phyloP scores from a whole-genome alignment of 2,797 vertebrate species.

The Megalops cyprinoides region DNA sequence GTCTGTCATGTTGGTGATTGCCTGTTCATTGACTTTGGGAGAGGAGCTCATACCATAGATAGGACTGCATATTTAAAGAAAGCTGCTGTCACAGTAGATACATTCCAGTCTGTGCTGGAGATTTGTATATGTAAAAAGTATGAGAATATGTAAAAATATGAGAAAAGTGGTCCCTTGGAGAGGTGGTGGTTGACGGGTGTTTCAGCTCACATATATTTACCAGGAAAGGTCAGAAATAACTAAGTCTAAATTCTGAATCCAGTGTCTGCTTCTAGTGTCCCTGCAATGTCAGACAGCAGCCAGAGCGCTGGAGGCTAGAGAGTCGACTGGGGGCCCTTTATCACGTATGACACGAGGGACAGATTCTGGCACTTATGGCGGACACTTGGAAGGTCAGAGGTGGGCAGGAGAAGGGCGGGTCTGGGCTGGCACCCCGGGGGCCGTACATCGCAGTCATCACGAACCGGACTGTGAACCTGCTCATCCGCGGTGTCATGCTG shows the following conservation, averaged over 20 bases:
- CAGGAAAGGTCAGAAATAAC: too few relatives aligned
- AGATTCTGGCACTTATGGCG: conserved; percentile 65
- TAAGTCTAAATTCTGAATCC: background rate
- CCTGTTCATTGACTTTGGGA: too few relatives aligned
- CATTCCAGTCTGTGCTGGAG: too few relatives aligned
- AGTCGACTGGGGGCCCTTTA: background rate
- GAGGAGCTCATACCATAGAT: too few relatives aligned
- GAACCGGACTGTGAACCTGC: conserved; percentile 82
- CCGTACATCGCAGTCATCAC: conserved; percentile 84
- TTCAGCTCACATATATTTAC: too few relatives aligned
- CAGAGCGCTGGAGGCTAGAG: conserved; percentile 1
- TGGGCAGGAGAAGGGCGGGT: conserved; percentile 34
- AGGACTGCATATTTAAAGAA: too few relatives aligned
- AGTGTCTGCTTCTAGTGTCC: background rate
- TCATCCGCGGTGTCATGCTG: conserved; percentile 85
- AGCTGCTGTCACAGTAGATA: too few relatives aligned
- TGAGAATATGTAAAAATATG: too few relatives aligned
- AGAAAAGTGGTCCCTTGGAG: too few relatives aligned
- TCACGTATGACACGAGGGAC: background rate
- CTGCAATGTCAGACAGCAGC: conserved; percentile 1
- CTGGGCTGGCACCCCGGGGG: conserved; percentile 65
- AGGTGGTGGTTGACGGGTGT: too few relatives aligned
- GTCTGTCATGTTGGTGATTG: too few relatives aligned
- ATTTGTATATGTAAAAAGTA: too few relatives aligned
- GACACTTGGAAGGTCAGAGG: conserved; percentile 59